Evolutionary conservation across 2,888 invertebrate species (phyloP).

Genomic region (Sinopyrophorus schimmeli): DNA sequence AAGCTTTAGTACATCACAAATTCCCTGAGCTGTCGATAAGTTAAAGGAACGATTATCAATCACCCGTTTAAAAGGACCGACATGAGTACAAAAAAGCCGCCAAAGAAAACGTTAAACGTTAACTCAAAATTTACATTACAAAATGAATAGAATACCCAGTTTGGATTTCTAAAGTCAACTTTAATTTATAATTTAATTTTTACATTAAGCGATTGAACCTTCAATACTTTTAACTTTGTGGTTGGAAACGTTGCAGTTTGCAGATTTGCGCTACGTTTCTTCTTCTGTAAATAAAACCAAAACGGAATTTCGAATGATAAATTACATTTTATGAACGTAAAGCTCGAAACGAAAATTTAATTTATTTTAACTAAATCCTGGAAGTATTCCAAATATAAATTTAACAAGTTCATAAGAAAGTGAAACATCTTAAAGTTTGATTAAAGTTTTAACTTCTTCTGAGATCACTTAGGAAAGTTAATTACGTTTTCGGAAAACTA

Average conservation of each 20-base stretch:
- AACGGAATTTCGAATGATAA: constrained; percentile 5
- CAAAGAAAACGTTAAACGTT: too few species aligned
- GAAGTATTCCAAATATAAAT: constrained; percentile 2
- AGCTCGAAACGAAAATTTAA: constrained; percentile 6
- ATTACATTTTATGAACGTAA: constrained; percentile 8
- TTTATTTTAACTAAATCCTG: constrained; percentile 9
- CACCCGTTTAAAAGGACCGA: constrained; percentile 34
- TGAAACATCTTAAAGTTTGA: background rate
- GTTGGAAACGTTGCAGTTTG: constrained; percentile 5
- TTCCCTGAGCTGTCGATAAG: constrained; percentile 36
- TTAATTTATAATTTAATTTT: constrained; percentile 14
- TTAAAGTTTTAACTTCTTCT: too few species aligned
- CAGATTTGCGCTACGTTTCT: constrained; percentile 12
- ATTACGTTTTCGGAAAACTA: too few species aligned
- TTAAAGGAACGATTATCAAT: constrained; percentile 36
- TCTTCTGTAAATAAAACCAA: constrained; percentile 8
- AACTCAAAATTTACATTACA: too few species aligned
- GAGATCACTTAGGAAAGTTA: too few species aligned
- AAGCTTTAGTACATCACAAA: too few species aligned
- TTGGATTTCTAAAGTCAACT: too few species aligned
- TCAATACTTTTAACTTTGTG: background rate
- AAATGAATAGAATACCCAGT: too few species aligned
- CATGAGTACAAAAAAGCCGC: constrained; percentile 20
- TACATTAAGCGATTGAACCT: constrained; percentile 1
- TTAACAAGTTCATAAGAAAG: constrained; percentile 8